These are phyloP conservation scores for Eidolon helvum DNA, from an alignment of 2,113 vertebrate species.

Conservation along the genomic window DNA sequence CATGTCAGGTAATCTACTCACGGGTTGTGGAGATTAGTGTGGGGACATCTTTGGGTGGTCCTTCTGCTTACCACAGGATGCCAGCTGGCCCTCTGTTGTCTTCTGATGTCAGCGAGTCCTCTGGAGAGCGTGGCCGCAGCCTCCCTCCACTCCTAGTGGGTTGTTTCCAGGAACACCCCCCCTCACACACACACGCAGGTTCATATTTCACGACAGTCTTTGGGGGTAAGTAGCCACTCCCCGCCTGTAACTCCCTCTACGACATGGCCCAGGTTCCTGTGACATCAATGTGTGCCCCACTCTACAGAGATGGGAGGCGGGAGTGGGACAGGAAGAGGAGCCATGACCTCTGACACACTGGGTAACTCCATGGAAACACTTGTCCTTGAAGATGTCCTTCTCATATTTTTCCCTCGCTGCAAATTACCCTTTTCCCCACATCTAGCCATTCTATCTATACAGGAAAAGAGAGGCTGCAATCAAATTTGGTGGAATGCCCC, in stretches of 20 bases:
- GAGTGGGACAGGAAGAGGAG: background rate
- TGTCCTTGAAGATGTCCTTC: background rate
- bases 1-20: background rate
- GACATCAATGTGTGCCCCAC: background rate
- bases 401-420: background rate
- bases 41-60: background rate
- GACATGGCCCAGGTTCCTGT: background rate
- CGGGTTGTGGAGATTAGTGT: background rate
- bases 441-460: background rate
- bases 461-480: background rate
- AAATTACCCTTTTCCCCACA: background rate
- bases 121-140: background rate
- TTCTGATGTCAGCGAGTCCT: background rate
- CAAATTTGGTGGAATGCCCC: background rate
- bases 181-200: background rate
- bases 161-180: background rate
- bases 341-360: background rate
- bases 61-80: background rate
- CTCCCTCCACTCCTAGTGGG: background rate
- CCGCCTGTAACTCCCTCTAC: background rate
- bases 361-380: background rate
- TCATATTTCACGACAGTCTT: background rate
- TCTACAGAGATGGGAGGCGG: background rate
- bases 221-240: background rate
- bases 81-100: background rate